Evolutionary conservation across 2,113 vertebrate species (phyloP).

Genomic region (Clarias gariepinus): DNA sequence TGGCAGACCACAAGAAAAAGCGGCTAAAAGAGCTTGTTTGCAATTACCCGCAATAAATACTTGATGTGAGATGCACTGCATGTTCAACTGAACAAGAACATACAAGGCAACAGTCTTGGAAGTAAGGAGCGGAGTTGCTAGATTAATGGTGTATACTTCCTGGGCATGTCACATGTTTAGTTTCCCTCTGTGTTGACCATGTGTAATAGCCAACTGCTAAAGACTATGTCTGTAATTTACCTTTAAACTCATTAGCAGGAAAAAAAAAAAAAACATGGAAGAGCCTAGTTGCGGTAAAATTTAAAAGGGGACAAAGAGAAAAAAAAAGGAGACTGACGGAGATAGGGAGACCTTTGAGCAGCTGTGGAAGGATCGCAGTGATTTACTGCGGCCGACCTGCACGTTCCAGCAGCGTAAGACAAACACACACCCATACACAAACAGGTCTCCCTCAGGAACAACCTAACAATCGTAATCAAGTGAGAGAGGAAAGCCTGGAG

Average conservation of each 20-base stretch:
- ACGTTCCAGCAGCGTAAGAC: slow-evolving; percentile 25
- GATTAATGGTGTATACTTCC: neutral
- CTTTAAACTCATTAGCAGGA: slow-evolving; percentile 9
- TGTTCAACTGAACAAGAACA: slow-evolving; percentile 10
- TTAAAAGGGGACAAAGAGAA: neutral
- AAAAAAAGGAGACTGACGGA: neutral
- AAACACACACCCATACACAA: slow-evolving; percentile 42
- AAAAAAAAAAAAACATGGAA: neutral
- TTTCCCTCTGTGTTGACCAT: neutral
- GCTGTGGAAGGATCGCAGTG: slow-evolving; percentile 2
- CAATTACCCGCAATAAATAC: neutral
- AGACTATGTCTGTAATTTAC: slow-evolving; percentile 7
- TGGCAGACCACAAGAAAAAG: neutral
- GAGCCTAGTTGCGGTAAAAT: neutral
- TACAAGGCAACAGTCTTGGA: neutral
- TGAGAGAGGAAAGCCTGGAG: slow-evolving; percentile 45
- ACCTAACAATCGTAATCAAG: neutral
- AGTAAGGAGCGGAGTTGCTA: neutral
- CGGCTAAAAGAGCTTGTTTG: neutral
- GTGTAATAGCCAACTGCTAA: neutral
- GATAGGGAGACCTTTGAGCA: slow-evolving; percentile 25
- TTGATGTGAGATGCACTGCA: neutral
- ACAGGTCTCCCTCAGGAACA: slow-evolving; percentile 19
- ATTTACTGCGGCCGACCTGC: slow-evolving; percentile 32
- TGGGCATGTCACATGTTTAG: slow-evolving; percentile 25